phyloP scores from a whole-genome alignment of 2,888 invertebrate species.

The Abrostola tripartita region DNA sequence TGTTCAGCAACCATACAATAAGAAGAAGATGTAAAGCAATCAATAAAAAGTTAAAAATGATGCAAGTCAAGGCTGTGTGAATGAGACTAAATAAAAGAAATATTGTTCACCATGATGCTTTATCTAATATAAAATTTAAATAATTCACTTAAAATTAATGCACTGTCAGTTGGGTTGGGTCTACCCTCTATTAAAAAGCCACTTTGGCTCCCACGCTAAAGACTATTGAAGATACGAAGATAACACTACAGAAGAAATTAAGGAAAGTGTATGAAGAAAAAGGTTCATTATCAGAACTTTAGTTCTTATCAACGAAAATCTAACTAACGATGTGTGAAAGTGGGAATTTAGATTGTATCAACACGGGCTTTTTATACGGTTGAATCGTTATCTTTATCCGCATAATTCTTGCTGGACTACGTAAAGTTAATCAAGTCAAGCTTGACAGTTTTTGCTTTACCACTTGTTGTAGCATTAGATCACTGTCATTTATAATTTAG shows the following conservation, averaged over 20 bases:
- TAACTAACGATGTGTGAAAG: slow-evolving; percentile 39
- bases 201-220: background rate
- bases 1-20: too few relatives aligned
- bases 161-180: too few relatives aligned
- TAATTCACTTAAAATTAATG: too few relatives aligned
- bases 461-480: too few relatives aligned
- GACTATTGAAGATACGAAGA: background rate
- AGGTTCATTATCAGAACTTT: slow-evolving; percentile 21
- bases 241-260: slow-evolving; percentile 16
- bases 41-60: too few relatives aligned
- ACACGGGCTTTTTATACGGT: background rate
- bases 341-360: slow-evolving; percentile 41
- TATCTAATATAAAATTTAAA: too few relatives aligned
- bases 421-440: background rate
- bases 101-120: too few relatives aligned
- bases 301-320: slow-evolving; percentile 16
- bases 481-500: too few relatives aligned
- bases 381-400: background rate
- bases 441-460: background rate
- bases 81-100: too few relatives aligned
- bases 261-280: slow-evolving; percentile 26
- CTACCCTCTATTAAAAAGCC: background rate
- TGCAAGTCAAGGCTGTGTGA: too few relatives aligned
- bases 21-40: too few relatives aligned
- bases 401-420: background rate